Evolutionary conservation across 1,140 invertebrate genomes (phyloP).

Genomic region (Scaptomyza montana): DNA sequence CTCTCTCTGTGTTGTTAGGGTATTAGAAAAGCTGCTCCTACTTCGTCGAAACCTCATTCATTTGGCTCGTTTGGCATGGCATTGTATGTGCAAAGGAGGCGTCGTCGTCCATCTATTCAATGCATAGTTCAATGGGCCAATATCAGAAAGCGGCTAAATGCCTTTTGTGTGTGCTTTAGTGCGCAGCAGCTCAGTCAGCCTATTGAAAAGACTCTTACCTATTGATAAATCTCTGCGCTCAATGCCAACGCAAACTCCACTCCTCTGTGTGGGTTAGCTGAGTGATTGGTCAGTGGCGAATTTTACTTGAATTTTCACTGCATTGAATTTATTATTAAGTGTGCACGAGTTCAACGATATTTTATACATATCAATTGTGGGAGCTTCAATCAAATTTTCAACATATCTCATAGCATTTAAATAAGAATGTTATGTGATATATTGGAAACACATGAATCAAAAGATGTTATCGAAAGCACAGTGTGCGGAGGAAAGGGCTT

Average conservation of each 20-base stretch:
- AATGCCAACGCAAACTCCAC: constrained; percentile 5
- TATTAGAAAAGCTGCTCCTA: constrained; percentile 11
- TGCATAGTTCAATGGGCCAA: constrained; percentile 65
- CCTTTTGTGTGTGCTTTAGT: constrained; percentile 55
- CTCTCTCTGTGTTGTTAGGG: neutral
- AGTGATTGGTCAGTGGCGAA: constrained; percentile 57
- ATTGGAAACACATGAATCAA: too few relatives aligned
- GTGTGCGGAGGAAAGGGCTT: too few relatives aligned
- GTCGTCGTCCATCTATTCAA: constrained; percentile 64
- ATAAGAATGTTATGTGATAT: too few relatives aligned
- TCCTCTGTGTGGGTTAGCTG: neutral
- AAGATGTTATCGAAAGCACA: too few relatives aligned
- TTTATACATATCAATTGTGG: constrained; percentile 4
- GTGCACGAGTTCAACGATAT: constrained; percentile 12
- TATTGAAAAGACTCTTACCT: constrained; percentile 66
- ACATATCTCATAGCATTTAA: neutral
- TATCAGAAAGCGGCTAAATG: constrained; percentile 79
- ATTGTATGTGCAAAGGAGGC: constrained; percentile 23
- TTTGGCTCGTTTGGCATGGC: constrained; percentile 23
- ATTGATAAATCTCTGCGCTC: constrained; percentile 53
- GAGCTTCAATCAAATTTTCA: constrained; percentile 27
- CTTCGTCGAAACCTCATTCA: constrained; percentile 22
- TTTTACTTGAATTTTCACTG: constrained; percentile 43
- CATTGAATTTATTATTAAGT: constrained; percentile 38
- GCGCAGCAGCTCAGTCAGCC: constrained; percentile 8